Evolutionary conservation across 1,140 invertebrate genomes (phyloP), one percentile per base, ranked within the genome.

Genomic region (Drosophila equinoxialis): DNA sequence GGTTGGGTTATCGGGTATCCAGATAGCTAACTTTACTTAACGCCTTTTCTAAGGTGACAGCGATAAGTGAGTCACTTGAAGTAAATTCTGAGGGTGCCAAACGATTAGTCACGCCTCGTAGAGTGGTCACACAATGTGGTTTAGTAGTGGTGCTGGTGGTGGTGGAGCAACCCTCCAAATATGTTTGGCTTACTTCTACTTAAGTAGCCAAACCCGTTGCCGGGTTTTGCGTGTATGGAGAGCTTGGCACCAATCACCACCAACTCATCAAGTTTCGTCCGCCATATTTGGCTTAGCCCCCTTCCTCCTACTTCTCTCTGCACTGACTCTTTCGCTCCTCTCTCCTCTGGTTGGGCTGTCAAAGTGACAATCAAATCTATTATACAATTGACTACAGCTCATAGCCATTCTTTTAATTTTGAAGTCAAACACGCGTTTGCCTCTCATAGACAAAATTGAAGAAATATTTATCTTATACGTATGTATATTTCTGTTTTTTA

Each of bases 101-200:
- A 39, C 33, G 67, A 85, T 86, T 85, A 85, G 78, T 85, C 81
- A 86, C 68, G 71, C 48, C 57, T 60, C 35, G 48, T 42, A 23
- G 17, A 23, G 45, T 17, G 45, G 45, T 51, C 35, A 10, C 10
- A 37, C 45, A 30, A 30, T 30, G 30, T 30, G 30, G 30, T 23
- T 10, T 17, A 7, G 11, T 17, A 6, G 14, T 35, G 26, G 62
- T 75, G 69, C 20, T 23, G 20, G 54, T 65, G 33, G 45, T 41
- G 69, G 62, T 75, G 69, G 67, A 67, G 66, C 70, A 75, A 74
- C 73, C 57, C 64, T 30, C 45, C 69, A 80, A 74, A 70, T 75
- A 71, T 65, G 72, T 60, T 66, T 74, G 65, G 45, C 54, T 65
- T 65, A 69, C 66, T 77, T 65, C 66, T 51, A 51, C 45, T 51